Percentiles rank a stretch among this genome's conserved stretches.
Evolutionary conservation across 2,888 invertebrate genomes (phyloP).

Genomic region (Thumatha senex): DNA sequence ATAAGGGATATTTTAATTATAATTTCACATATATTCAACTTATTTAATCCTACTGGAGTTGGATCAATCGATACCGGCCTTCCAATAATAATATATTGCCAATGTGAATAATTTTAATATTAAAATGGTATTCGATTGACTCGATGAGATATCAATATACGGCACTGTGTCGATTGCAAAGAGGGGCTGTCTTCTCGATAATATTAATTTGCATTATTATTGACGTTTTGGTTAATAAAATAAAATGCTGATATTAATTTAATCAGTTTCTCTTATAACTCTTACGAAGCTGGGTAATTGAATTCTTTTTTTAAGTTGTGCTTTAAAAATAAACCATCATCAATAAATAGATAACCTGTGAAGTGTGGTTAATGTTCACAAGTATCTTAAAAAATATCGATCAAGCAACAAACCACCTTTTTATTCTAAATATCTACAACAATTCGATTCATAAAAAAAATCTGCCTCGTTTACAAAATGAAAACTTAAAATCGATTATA

Average conservation of each 20-base stretch:
- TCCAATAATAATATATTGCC: constrained; percentile 31
- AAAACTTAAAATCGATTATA: constrained; percentile 6
- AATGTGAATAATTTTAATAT: constrained; percentile 50
- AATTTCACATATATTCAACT: constrained; percentile 54
- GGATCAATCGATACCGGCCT: constrained; percentile 44
- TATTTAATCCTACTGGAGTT: constrained; percentile 55
- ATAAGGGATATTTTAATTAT: constrained; percentile 68
- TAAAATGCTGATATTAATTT: too few relatives aligned
- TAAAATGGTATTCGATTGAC: constrained; percentile 46
- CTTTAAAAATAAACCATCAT: too few relatives aligned
- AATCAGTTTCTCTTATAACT: too few relatives aligned
- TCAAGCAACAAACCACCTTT: too few relatives aligned
- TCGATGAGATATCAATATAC: constrained; percentile 37
- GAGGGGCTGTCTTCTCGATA: background rate
- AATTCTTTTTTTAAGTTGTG: too few relatives aligned
- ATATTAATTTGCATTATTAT: background rate
- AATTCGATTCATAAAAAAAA: too few relatives aligned
- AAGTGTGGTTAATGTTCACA: too few relatives aligned
- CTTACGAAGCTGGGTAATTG: too few relatives aligned
- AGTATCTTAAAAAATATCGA: too few relatives aligned
- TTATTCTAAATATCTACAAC: too few relatives aligned
- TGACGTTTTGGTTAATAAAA: background rate
- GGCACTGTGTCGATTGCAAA: constrained; percentile 26
- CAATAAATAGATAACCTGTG: too few relatives aligned
- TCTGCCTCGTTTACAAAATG: background rate